phyloP scores from a whole-genome alignment of 2,113 vertebrate species.

The Gymnorhina tibicen region DNA sequence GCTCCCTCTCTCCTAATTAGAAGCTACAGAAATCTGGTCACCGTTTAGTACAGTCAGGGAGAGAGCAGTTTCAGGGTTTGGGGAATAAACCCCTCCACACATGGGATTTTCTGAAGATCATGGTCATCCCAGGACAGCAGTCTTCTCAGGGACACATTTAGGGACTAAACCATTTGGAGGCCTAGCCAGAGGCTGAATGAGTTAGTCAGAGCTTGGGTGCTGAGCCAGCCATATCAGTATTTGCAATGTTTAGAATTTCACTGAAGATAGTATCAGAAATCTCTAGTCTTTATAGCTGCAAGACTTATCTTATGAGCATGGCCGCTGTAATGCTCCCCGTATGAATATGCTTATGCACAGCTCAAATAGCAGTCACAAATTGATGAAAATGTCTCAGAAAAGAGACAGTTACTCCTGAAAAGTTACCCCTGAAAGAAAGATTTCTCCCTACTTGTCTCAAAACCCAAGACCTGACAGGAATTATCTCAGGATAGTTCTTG shows the following conservation, averaged over 20 bases:
- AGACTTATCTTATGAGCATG: not conserved
- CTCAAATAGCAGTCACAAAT: not conserved
- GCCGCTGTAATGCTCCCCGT: not conserved
- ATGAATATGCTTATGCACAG: not conserved
- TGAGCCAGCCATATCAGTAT: not conserved
- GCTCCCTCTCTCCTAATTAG: not conserved
- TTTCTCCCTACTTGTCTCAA: not conserved
- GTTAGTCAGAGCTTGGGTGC: not conserved
- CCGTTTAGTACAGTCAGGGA: not conserved
- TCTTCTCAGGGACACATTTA: not conserved
- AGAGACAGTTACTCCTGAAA: not conserved
- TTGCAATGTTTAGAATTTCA: not conserved
- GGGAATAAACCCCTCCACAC: not conserved
- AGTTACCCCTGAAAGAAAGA: not conserved
- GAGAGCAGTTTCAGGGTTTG: not conserved
- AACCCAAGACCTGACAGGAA: not conserved
- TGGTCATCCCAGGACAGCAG: not conserved
- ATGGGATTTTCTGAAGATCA: not conserved
- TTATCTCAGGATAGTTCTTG: not conserved
- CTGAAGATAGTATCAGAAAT: constrained; percentile 1
- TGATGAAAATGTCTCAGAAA: not conserved
- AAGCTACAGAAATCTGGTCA: not conserved
- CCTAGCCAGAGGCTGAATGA: not conserved
- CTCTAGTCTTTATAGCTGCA: not conserved
- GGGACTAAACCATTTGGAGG: not conserved